Conservation (phyloP, 2,797 vertebrate species). For the Lepilemur septentrionalis region DNA sequence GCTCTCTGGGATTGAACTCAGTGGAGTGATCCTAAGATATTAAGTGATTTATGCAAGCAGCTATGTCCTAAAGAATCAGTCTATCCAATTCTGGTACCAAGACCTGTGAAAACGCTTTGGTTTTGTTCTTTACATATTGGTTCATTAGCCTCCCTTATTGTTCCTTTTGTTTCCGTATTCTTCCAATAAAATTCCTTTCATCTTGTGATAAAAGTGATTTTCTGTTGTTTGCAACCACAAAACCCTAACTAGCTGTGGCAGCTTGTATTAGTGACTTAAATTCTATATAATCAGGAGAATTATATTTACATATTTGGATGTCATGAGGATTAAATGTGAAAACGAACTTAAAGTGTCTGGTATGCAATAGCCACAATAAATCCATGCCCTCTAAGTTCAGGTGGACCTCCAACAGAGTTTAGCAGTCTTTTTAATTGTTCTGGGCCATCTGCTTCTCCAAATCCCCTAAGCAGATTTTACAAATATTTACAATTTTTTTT, state of each 20-base stretch:
- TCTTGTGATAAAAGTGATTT: background rate
- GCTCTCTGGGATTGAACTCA: background rate
- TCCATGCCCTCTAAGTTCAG: background rate
- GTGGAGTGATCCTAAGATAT: background rate
- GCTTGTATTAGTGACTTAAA: background rate
- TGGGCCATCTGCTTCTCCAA: background rate
- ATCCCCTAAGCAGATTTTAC: background rate
- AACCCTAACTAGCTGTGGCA: background rate
- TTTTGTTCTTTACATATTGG: background rate
- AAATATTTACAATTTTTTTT: conserved; percentile 15
- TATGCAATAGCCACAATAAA: background rate
- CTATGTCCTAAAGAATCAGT: background rate
- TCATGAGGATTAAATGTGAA: background rate
- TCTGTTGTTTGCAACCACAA: background rate
- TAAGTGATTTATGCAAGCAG: background rate
- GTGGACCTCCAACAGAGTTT: background rate
- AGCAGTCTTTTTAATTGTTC: background rate
- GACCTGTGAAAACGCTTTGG: background rate
- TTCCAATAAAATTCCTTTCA: background rate
- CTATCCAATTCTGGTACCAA: background rate
- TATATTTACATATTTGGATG: background rate
- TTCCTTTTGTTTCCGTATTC: background rate
- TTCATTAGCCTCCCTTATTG: background rate
- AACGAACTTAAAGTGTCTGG: background rate
- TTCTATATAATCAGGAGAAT: background rate